Evolutionary conservation across 2,888 invertebrate genomes (phyloP).

Genomic region (Taphrorychus bicolor): DNA sequence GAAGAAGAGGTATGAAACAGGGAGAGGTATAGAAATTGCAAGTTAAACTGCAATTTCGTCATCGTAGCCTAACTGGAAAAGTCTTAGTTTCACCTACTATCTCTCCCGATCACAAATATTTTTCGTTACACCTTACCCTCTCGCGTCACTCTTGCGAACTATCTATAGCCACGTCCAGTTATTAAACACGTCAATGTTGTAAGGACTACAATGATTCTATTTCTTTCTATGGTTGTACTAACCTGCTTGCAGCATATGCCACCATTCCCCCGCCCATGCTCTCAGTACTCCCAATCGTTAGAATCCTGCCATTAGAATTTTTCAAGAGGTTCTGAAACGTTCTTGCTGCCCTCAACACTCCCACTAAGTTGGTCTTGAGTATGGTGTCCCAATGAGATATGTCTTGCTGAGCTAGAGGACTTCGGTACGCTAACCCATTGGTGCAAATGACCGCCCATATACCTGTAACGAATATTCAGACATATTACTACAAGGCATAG

Average conservation of each 20-base stretch:
- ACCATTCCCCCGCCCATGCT: conserved; percentile 63
- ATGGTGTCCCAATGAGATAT: conserved; percentile 75
- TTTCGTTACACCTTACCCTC: too few relatives aligned
- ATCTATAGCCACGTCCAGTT: too few relatives aligned
- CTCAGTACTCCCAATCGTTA: conserved; percentile 70
- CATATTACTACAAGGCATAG: neutral
- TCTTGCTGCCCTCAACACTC: conserved; percentile 74
- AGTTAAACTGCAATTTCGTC: too few relatives aligned
- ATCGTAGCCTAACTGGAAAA: too few relatives aligned
- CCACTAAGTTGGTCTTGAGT: conserved; percentile 74
- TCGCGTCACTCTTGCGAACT: too few relatives aligned
- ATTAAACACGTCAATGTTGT: too few relatives aligned
- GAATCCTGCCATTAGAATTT: conserved; percentile 70
- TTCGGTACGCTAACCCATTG: conserved; percentile 77
- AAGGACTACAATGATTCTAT: too few relatives aligned
- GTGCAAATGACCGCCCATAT: conserved; percentile 86
- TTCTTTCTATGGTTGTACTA: neutral
- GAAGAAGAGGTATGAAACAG: too few relatives aligned
- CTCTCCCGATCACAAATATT: too few relatives aligned
- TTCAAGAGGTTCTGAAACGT: conserved; percentile 78
- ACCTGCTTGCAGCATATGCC: conserved; percentile 62
- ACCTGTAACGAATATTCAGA: conserved; percentile 66
- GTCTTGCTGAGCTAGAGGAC: conserved; percentile 73
- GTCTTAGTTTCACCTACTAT: too few relatives aligned
- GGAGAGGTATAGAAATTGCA: too few relatives aligned